Evolutionary conservation across 2,888 invertebrate genomes (phyloP), one percentile per base, ranked within the genome.

Genomic region (Leptopilina syphax): DNA sequence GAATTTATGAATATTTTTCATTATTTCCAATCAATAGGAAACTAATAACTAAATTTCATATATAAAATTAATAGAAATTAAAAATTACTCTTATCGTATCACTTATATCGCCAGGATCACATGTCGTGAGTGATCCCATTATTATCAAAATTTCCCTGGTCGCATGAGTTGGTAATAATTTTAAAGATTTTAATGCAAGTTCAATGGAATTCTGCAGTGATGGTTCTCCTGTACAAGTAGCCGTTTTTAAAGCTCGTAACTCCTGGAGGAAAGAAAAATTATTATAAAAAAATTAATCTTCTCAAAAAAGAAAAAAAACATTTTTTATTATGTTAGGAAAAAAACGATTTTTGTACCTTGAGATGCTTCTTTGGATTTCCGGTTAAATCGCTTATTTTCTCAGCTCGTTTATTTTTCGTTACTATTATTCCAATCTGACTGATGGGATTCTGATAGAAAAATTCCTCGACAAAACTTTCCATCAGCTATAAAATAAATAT

Each of bases 381-480:
- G 82, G 97, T 96, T 60, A 99, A 93, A 85, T 98, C 98, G 67
- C 97, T 96, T 5, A 98, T 92, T 92, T 96, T 97, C 89, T 99
- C 99, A 1, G 98, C 98, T 85, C 98, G 94, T 92, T 99, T 99
- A 90, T 98, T 98, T 88, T 96, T 96, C 89, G 98, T 96, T 10
- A 95, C 93, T 83, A 99, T 96, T 60, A 99, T 93, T 41, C 99
- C 99, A 84, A 99, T 93, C 92, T 99, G 99, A 90, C 99, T 98
- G 78, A 99, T 96, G 10, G 99, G 99, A 92, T 99, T 99, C 92
- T 99, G 98, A 92, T 99, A 99, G 92, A 99, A 99, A 91, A 97
- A 99, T 91, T 99, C 98, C 87, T 98, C 97, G 80, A 99, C 95
- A 92, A 99, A 99, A 84, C 95, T 95, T 92, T 98, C 97, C 82